Evolutionary conservation across 2,888 invertebrate species (phyloP).

Genomic region (Tipula confusa): DNA sequence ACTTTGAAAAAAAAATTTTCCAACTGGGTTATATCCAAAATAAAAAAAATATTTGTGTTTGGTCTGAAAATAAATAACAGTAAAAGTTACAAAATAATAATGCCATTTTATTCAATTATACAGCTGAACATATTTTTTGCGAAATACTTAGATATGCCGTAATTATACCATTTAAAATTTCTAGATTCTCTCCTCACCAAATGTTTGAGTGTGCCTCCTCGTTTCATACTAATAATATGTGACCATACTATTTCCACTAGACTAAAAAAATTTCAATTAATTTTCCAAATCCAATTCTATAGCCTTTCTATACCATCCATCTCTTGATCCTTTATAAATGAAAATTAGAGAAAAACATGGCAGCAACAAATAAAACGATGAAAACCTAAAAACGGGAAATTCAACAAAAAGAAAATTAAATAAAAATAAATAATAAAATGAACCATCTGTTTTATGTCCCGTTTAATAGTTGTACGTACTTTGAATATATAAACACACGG

Average conservation of each 20-base stretch:
- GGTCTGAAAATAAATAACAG: too few relatives aligned
- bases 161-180: not conserved
- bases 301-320: too few relatives aligned
- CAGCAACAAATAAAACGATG: not conserved
- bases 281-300: not conserved
- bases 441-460: slow-evolving; percentile 20
- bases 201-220: not conserved
- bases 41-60: too few relatives aligned
- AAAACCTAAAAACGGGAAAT: not conserved
- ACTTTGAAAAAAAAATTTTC: too few relatives aligned
- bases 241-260: not conserved
- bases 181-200: not conserved
- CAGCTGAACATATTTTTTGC: too few relatives aligned
- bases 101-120: too few relatives aligned
- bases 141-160: not conserved
- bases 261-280: not conserved
- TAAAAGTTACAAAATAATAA: too few relatives aligned
- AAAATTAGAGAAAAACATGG: not conserved
- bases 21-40: too few relatives aligned
- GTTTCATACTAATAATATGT: not conserved
- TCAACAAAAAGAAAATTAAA: slow-evolving; percentile 6
- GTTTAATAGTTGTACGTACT: not conserved
- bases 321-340: not conserved
- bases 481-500: not conserved
- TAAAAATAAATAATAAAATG: not conserved